Percentiles rank a stretch among this genome's conserved stretches.
phyloP scores from a whole-genome alignment of 53 echinoderm and acorn worm genomes.

The Actinopyga echinites region DNA sequence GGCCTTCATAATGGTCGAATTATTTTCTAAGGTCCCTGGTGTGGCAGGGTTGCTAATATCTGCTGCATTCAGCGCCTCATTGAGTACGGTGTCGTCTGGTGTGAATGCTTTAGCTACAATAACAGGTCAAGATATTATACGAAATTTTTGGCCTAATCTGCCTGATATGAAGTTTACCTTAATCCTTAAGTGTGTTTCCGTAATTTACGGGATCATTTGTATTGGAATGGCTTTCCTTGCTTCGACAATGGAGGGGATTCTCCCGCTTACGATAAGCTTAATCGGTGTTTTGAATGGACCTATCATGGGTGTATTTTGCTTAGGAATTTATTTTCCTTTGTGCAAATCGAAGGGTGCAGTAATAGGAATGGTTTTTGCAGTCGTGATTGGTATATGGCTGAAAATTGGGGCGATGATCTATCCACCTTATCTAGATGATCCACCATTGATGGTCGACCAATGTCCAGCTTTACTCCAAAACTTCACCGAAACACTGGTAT shows the following conservation, averaged over 20 bases:
- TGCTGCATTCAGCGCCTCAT: conserved; percentile 10
- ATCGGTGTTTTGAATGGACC: conserved; percentile 31
- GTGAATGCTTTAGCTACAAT: conserved; percentile 35
- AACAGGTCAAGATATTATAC: conserved; percentile 20
- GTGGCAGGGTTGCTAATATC: conserved; percentile 6
- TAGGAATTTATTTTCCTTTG: not conserved
- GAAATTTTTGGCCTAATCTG: not conserved
- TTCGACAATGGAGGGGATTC: not conserved
- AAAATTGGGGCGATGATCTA: conserved; percentile 20
- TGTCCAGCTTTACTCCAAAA: not conserved
- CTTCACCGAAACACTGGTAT: not conserved
- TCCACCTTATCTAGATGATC: conserved; percentile 19
- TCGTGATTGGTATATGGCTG: not conserved
- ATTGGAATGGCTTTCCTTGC: conserved; percentile 24
- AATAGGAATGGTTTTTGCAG: not conserved
- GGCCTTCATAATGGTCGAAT: conserved; percentile 25
- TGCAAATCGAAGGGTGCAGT: conserved; percentile 25
- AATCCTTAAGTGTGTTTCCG: conserved; percentile 18
- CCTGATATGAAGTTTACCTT: not conserved
- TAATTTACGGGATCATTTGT: not conserved
- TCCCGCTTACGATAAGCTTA: conserved; percentile 9
- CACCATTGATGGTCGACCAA: not conserved
- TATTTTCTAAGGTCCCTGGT: conserved; percentile 16
- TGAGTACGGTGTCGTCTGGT: conserved; percentile 31
- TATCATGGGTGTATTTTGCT: conserved; percentile 15